These are phyloP conservation scores for Platysteira castanea DNA, from an alignment of 2,113 vertebrate species.

Conservation along the genomic window DNA sequence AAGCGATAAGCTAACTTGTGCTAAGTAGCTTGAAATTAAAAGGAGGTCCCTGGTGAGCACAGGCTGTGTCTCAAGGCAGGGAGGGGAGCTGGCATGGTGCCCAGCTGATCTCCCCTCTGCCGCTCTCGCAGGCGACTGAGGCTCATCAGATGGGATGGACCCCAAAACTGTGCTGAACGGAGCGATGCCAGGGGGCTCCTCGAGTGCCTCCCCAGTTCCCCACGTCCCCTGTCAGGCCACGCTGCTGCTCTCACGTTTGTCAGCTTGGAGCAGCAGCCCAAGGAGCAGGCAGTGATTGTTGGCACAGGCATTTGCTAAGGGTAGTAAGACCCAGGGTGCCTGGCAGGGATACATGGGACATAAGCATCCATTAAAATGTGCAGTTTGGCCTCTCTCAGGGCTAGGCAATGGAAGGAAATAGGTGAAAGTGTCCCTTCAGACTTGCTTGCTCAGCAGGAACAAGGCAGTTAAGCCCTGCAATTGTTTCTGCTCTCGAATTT, in stretches of 20 bases:
- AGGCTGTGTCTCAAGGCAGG: background rate
- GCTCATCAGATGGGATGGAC: accelerated
- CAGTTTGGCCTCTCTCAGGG: background rate
- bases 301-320: background rate
- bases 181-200: background rate
- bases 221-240: accelerated
- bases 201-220: background rate
- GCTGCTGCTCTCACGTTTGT: accelerated
- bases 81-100: background rate
- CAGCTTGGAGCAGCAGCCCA: background rate
- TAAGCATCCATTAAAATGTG: background rate
- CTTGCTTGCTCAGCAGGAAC: background rate
- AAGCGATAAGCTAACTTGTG: background rate
- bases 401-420: background rate
- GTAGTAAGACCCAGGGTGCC: background rate
- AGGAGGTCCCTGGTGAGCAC: background rate
- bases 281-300: background rate
- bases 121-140: background rate
- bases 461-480: background rate
- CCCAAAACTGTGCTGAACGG: accelerated
- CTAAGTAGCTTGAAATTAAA: background rate
- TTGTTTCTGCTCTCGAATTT: background rate
- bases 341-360: accelerated
- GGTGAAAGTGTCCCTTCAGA: background rate
- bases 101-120: background rate